These are phyloP conservation scores for Meteorus cinctellus DNA, from an alignment of 2,888 invertebrate species.

Conservation along the genomic window DNA sequence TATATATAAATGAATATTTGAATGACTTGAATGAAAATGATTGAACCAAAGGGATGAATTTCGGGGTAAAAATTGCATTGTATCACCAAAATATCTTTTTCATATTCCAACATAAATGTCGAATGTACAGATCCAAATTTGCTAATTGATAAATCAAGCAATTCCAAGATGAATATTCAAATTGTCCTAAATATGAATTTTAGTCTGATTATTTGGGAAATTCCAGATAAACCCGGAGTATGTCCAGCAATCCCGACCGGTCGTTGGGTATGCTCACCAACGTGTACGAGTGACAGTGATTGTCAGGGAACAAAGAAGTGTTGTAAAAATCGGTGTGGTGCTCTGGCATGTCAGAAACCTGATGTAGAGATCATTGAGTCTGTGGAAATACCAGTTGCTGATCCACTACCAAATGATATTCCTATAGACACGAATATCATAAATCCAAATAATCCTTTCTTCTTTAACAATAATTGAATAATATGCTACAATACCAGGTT, in stretches of 20 bases:
- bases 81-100: too few species aligned
- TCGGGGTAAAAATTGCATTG: too few species aligned
- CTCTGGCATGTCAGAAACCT: conserved; percentile 73
- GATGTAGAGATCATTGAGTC: conserved; percentile 47
- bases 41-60: too few species aligned
- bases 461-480: conserved; percentile 34
- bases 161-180: too few species aligned
- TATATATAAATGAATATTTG: too few species aligned
- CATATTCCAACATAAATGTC: too few species aligned
- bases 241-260: conserved; percentile 76
- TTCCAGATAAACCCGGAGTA: conserved; percentile 75
- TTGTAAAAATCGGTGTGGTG: conserved; percentile 77
- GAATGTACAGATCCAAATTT: too few species aligned
- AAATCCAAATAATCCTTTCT: conserved; percentile 47
- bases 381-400: conserved; percentile 38
- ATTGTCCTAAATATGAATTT: background rate
- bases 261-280: conserved; percentile 76
- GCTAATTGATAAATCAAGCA: too few species aligned
- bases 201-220: conserved; percentile 13
- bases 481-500: background rate
- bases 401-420: conserved; percentile 40
- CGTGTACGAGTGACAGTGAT: conserved; percentile 76
- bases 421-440: conserved; percentile 26
- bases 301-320: conserved; percentile 76
- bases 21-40: too few species aligned